phyloP scores from a whole-genome alignment of 2,113 vertebrate species.

The Columba janthina region DNA sequence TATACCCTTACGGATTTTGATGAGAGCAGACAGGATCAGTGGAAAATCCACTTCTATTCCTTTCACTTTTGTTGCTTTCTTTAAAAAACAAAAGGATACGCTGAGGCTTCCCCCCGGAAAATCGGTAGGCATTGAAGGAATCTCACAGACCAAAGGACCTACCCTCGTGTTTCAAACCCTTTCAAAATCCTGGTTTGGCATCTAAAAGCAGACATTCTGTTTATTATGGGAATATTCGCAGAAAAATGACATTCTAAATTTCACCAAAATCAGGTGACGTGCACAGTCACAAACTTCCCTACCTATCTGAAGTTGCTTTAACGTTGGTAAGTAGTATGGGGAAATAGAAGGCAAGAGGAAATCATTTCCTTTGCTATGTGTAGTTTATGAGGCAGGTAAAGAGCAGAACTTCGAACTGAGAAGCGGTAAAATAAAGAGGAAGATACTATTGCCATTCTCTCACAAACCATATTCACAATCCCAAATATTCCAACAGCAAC shows the following conservation, averaged over 20 bases:
- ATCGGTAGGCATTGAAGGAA: not conserved
- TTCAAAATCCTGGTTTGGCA: not conserved
- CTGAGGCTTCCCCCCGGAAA: conserved; percentile 24
- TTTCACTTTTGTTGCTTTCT: conserved; percentile 12
- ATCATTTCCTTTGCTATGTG: not conserved
- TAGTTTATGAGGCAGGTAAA: conserved; percentile 11
- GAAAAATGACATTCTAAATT: not conserved
- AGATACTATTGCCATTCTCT: not conserved
- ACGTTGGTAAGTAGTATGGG: not conserved
- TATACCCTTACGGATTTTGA: not conserved
- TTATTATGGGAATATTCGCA: not conserved
- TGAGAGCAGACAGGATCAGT: conserved; percentile 30
- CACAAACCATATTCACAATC: not conserved
- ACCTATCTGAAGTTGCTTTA: not conserved
- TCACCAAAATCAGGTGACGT: not conserved
- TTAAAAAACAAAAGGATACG: conserved; percentile 34
- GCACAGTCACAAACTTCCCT: not conserved
- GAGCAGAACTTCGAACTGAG: not conserved
- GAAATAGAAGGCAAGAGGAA: conserved; percentile 17
- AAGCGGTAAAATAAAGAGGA: conserved; percentile 13
- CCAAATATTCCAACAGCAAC: not conserved
- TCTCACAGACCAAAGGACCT: not conserved
- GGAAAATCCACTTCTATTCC: conserved; percentile 41
- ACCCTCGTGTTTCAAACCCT: not conserved
- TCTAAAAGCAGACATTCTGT: not conserved